Conservation (phyloP, 2,888 invertebrate genomes). For the Melinopterus prodromus region DNA sequence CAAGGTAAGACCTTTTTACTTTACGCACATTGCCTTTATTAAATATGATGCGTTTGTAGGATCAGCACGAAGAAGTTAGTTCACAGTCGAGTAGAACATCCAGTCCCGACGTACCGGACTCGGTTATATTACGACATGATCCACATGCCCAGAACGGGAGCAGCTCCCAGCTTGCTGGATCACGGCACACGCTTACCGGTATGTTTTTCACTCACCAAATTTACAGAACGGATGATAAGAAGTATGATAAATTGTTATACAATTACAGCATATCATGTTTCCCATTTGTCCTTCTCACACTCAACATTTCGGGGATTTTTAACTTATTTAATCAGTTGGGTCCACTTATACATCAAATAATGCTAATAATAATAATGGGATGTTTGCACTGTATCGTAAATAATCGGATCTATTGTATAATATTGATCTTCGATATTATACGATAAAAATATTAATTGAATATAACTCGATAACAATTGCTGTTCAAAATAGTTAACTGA, state of each 20-base stretch:
- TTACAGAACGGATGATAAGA: not conserved
- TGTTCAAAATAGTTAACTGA: not conserved
- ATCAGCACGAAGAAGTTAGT: conserved; percentile 59
- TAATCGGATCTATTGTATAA: not conserved
- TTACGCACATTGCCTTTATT: not conserved
- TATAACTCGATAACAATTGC: not conserved
- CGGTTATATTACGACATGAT: conserved; percentile 55
- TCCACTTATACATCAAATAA: not conserved
- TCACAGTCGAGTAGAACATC: conserved; percentile 67
- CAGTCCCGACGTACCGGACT: conserved; percentile 62
- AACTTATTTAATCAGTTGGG: not conserved
- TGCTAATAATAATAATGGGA: not conserved
- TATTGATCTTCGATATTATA: not conserved
- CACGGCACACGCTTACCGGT: conserved; percentile 56
- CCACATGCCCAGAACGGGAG: conserved; percentile 55
- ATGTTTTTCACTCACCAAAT: conserved; percentile 30
- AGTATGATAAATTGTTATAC: too few species aligned
- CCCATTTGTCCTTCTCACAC: too few species aligned
- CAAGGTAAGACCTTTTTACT: conserved; percentile 49
- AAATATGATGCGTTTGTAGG: conserved; percentile 44
- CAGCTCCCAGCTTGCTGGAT: conserved; percentile 37
- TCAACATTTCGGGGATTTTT: not conserved
- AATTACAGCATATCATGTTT: too few species aligned
- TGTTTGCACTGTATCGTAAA: not conserved
- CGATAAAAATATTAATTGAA: not conserved